Evolutionary conservation across 2,113 vertebrate genomes (phyloP), one percentile per base, ranked within the genome.

Genomic region (Sturnira hondurensis): DNA sequence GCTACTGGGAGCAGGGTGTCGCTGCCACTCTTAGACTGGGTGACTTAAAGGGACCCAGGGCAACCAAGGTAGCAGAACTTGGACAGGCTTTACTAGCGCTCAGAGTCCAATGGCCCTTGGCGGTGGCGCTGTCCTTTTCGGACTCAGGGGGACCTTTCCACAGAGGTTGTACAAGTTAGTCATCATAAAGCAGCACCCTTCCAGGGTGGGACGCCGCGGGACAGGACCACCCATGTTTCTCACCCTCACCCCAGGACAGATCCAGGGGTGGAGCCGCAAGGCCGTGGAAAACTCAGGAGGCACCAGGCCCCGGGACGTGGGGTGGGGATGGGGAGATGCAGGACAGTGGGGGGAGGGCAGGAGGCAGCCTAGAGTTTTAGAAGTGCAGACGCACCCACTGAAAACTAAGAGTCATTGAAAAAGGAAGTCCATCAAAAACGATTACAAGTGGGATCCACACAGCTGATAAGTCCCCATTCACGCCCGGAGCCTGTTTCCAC

Each of bases 401-500:
- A 61, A 71, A 28, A 68, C 84, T 1, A 2, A 63, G n/a, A 41
- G 20, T 36, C 13, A 4, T 24, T 24, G 7, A 15, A 17, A 68
- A 31, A 31, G 10, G 4, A 41, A 1, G 15, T 26, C 91, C 17
- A 7, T 38, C 5, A 56, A 33, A 7, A 5, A 16, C 16, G 33
- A 19, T 56, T 11, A 10, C 1, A 14, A 24, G 33, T 63, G 7
- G 68, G 74, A 5, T 4, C 54, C 70, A 0, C 36, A 0, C 0
- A 0, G 15, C 41, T 1, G 31, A 47, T 36, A 47, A 2, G 24
- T 0, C 83, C 94, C 67, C 36, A 1, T 22, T 56, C 71, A 8
- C 0, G 61, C 26, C 65, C 0, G 0, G 13, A 47, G 68, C 26
- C 85, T 4, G 1, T 19, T 56, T 28, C 47, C 24, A 1, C 1